Evolutionary conservation across 1,140 invertebrate species (phyloP), one percentile per base, ranked within the genome.

Genomic region (Drosophila paulistorum): DNA sequence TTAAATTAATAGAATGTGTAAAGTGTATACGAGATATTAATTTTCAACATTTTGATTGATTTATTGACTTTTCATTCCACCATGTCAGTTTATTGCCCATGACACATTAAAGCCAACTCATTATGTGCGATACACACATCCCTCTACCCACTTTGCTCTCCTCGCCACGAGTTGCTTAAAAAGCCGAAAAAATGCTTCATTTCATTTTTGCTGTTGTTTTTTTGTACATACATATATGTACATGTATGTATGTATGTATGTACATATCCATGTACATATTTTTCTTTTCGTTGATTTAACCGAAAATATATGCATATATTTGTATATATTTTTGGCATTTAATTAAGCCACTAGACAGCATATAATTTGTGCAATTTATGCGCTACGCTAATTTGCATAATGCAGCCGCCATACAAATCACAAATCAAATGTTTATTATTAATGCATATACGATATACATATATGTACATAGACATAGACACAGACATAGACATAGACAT

Each of bases 391-490:
- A 89, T 89, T 89, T 89, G 83, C 83, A 87, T 87, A 87, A 87
- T 87, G 73, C 79, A 89, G 65, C 75, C 14, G 33, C 67, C 67
- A 82, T 23, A 85, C 70, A 87, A 89, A 87, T 87, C 84, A 83
- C 72, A 79, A 73, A 69, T 77, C 76, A 85, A 87, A 87, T 83
- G 80, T 83, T 80, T 77, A 86, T 77, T 79, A 86, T 83, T 86
- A 77, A 39, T 59, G 39, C 57, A 77, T 54, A 69, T 51, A 51
- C 45, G 17, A 51, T 48, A 48, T 17, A 48, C 7, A 5, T 17
- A 11, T 48, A n/a, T n/a, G 17, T 17, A 48, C 7, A 13, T 17
- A 11, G 23, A 42, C 30, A 51, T 14, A 33, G 14, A 55, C 65
- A 42, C n/a, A n/a, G n/a, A 48, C 7, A 13, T 17, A 11, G 23